Base-by-base conservation (phyloP, 37 sponge, comb jelly and placozoan genomes). In the Crambe crambe region DNA sequence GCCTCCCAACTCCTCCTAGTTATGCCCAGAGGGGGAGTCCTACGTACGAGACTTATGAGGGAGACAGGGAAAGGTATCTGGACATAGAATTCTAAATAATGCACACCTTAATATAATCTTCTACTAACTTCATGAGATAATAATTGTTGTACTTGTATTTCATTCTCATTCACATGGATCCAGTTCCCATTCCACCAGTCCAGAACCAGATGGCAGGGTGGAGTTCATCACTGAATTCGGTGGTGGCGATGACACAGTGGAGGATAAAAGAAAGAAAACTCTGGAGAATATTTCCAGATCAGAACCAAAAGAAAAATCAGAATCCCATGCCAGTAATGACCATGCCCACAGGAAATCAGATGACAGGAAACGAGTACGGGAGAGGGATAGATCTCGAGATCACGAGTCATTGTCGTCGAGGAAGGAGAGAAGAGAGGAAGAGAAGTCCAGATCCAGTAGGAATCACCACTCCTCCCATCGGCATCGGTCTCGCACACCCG, bases 221-320 rank as follows among this genome's bases (percentile, higher is more conserved):
- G 82, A 87, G 57, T 93, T 67, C 70, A 88, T 93, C 42, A 93
- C 93, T 20, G 89, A 85, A 66, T 93, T 93, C 69, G 89, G 89
- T 3, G 73, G 60, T 31, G 74, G 70, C 27, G 15, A 30, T 1
- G 62, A 42, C 3, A 37, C 32, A 23, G 72, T 15, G 31, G 38
- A 71, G 15, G n/a, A 71, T 6, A 25, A 42, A 25, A 21, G 25
- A 40, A 23, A 22, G 1, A 35, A 0, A 5, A 27, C 27, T 27
- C 25, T 3, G n/a, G n/a, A n/a, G n/a, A n/a, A n/a, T n/a, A n/a
- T n/a, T n/a, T 4, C 59, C 20, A 58, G 20, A 12, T 4, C 8
- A 18, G 59, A 18, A 12, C 6, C 3, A 18, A 3, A 18, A 12
- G 21, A 26, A 26, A 12, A 12, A 3, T 18, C 59, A 3, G 3